A percentile compares a stretch with the other conserved stretches of the same genome.
Evolutionary conservation across 2,113 vertebrate species (phyloP).

Genomic region (Garra rufa): DNA sequence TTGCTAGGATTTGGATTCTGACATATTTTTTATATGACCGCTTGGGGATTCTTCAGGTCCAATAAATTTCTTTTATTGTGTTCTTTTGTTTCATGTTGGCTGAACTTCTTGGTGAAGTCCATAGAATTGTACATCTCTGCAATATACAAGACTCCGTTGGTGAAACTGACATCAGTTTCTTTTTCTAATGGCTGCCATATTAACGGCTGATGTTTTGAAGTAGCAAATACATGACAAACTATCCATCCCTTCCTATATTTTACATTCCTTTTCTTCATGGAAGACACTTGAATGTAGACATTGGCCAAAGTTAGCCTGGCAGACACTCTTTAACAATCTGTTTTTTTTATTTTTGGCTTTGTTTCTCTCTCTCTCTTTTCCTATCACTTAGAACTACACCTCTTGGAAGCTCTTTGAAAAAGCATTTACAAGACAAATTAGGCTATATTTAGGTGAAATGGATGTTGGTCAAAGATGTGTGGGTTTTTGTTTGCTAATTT

Average conservation of each 20-base stretch:
- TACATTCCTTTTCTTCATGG: not conserved
- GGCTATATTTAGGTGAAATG: constrained; percentile 11
- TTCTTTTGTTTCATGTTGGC: not conserved
- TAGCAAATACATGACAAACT: not conserved
- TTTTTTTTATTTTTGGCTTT: constrained; percentile 7
- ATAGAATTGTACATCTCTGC: not conserved
- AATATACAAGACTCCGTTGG: not conserved
- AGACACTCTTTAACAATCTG: not conserved
- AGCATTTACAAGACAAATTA: constrained; percentile 23
- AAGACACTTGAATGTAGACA: not conserved
- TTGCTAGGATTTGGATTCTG: not conserved
- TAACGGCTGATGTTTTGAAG: not conserved
- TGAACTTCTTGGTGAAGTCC: not conserved
- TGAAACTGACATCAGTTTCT: not conserved
- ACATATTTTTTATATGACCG: not conserved
- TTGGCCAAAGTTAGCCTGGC: not conserved
- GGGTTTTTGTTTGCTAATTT: constrained; percentile 13
- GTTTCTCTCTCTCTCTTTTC: not conserved
- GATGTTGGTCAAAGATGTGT: not conserved
- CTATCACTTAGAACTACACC: not conserved
- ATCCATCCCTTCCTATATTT: not conserved
- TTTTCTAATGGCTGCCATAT: not conserved
- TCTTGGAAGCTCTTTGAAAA: not conserved
- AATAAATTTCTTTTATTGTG: not conserved
- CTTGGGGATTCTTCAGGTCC: not conserved